Conservation (phyloP, 2,888 invertebrate genomes). For the Odontothrips loti region DNA sequence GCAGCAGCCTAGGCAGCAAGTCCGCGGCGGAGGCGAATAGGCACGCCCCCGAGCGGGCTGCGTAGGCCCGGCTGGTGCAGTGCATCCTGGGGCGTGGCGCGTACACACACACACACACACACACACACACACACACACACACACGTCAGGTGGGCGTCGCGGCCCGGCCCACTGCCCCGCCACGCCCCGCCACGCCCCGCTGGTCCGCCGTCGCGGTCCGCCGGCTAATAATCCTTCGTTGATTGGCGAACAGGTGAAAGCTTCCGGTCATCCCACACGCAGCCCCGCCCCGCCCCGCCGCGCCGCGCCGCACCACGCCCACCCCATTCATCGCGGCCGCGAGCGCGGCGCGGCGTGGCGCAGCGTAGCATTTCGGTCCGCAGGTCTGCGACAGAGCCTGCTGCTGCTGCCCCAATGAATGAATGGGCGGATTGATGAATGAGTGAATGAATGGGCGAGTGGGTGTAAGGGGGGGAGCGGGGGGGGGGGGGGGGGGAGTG, state of each 20-base stretch:
- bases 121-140: too few relatives aligned
- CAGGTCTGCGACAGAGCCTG: neutral
- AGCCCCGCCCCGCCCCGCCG: neutral
- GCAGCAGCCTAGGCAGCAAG: too few relatives aligned
- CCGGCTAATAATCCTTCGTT: slow-evolving; percentile 6
- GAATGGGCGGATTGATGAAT: neutral
- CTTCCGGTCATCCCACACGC: slow-evolving; percentile 23
- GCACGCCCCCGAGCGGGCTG: neutral
- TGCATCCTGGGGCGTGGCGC: neutral
- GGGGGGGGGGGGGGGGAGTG: neutral
- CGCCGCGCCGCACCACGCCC: neutral
- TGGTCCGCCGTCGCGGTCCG: neutral
- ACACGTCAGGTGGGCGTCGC: neutral
- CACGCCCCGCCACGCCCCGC: neutral
- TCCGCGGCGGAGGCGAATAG: neutral
- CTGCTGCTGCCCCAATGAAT: neutral
- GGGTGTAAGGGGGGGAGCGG: neutral
- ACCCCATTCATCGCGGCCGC: neutral
- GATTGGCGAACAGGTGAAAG: slow-evolving; percentile 24
- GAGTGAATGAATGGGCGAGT: neutral
- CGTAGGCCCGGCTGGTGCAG: neutral
- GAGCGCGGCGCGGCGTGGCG: neutral
- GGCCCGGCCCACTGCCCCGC: neutral
- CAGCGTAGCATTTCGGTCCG: too few relatives aligned
- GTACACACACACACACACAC: too few relatives aligned